Evolutionary conservation across 1,140 invertebrate genomes (phyloP).

Genomic region (Lordiphosa clarofinis): DNA sequence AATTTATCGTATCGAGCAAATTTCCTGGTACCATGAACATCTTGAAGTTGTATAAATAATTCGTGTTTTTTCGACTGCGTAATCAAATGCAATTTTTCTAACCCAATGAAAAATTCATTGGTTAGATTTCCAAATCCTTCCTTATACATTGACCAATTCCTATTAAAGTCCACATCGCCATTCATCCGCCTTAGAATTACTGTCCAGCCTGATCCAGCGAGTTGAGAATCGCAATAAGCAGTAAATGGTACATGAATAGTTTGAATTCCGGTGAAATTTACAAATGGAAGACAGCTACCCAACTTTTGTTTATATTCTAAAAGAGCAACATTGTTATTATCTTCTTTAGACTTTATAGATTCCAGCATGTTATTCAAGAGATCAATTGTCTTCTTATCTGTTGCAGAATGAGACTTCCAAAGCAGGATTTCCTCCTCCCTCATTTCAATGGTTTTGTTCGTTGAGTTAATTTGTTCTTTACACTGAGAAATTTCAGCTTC

Average conservation of each 20-base stretch:
- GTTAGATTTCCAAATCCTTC: constrained; percentile 83
- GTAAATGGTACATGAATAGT: neutral
- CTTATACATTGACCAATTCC: constrained; percentile 83
- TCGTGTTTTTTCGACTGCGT: constrained; percentile 82
- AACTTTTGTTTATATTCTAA: too few species aligned
- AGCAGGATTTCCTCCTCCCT: too few species aligned
- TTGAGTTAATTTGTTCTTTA: too few species aligned
- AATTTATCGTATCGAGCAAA: constrained; percentile 84
- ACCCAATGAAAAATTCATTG: constrained; percentile 83
- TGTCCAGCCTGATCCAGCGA: constrained; percentile 82
- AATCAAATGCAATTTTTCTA: constrained; percentile 81
- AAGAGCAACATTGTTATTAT: too few species aligned
- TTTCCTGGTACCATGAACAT: constrained; percentile 80
- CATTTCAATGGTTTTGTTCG: too few species aligned
- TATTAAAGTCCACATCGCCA: constrained; percentile 82
- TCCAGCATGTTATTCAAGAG: too few species aligned
- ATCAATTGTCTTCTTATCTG: too few species aligned
- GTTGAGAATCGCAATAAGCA: neutral
- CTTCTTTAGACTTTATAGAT: too few species aligned
- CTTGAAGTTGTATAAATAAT: constrained; percentile 83
- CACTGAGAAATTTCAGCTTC: too few species aligned
- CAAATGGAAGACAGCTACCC: too few species aligned
- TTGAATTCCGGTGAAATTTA: too few species aligned
- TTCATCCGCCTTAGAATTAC: constrained; percentile 83
- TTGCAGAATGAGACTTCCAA: too few species aligned